Percentiles rank a stretch among this genome's conserved stretches.
Conservation (phyloP, 2,797 vertebrate genomes). For the Diglossa cyanea region DNA sequence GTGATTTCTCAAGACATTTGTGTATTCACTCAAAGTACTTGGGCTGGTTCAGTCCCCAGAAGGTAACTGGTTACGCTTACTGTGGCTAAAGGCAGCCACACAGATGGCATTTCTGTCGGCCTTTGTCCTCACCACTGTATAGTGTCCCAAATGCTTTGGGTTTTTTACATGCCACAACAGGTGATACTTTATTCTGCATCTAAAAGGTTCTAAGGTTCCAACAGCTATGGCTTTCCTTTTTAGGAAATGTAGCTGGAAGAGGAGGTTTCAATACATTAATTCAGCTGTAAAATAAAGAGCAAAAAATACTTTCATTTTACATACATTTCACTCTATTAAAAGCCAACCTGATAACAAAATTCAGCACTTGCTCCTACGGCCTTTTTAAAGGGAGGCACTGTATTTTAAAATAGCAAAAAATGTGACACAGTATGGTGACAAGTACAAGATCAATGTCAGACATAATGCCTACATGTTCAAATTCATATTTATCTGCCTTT, state of each 20-base stretch:
- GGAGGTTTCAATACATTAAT: neutral
- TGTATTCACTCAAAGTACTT: neutral
- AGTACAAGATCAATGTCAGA: constrained; percentile 51
- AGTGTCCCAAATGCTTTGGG: fast-evolving
- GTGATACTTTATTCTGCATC: neutral
- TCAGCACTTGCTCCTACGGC: constrained; percentile 43
- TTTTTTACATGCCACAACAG: neutral
- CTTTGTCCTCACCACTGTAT: neutral
- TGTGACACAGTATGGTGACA: constrained; percentile 42
- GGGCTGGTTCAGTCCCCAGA: neutral
- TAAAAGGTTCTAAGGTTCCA: neutral
- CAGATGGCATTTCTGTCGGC: neutral
- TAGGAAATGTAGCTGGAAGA: neutral
- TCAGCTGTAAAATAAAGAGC: neutral
- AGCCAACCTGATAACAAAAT: constrained; percentile 29
- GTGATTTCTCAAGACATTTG: neutral
- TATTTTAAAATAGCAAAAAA: constrained; percentile 42
- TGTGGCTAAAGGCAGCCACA: neutral
- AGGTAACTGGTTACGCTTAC: neutral
- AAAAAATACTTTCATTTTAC: neutral
- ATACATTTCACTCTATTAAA: constrained; percentile 32
- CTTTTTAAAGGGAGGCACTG: constrained; percentile 9
- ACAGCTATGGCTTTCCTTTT: neutral
- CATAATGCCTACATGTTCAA: neutral
- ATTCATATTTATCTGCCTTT: constrained; percentile 24